A percentile compares a stretch with the other conserved stretches of the same genome.
Evolutionary conservation across 2,113 vertebrate species (phyloP).

Genomic region (Egretta garzetta): DNA sequence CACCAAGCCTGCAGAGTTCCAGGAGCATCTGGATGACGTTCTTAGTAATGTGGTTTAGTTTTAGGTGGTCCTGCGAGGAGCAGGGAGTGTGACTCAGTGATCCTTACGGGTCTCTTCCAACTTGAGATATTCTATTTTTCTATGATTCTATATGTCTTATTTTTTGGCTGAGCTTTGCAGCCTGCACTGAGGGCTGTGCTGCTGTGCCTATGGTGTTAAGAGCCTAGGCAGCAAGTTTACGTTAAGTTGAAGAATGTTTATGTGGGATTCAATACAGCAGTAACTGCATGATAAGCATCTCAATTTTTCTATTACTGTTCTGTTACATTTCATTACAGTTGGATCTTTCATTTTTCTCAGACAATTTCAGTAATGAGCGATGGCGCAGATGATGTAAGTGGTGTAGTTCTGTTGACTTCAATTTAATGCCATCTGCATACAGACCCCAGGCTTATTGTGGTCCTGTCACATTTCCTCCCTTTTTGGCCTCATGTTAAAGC

Average conservation of each 20-base stretch:
- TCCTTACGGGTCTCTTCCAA: background rate
- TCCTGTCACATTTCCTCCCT: background rate
- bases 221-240: background rate
- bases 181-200: background rate
- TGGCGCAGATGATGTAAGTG: background rate
- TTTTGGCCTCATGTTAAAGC: background rate
- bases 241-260: background rate
- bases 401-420: background rate
- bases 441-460: background rate
- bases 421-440: background rate
- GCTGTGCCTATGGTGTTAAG: background rate
- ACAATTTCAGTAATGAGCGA: background rate
- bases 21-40: fast-evolving
- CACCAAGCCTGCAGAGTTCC: background rate
- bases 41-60: background rate
- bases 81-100: background rate
- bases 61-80: background rate
- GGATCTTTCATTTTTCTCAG: conserved; percentile 12
- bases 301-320: background rate
- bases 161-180: background rate
- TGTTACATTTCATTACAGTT: background rate
- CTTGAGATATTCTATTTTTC: background rate
- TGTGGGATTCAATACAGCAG: background rate
- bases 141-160: background rate
- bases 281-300: background rate